These are phyloP conservation scores for Drosophila parabipectinata DNA, from an alignment of 1,140 invertebrate species.

Conservation along the genomic window DNA sequence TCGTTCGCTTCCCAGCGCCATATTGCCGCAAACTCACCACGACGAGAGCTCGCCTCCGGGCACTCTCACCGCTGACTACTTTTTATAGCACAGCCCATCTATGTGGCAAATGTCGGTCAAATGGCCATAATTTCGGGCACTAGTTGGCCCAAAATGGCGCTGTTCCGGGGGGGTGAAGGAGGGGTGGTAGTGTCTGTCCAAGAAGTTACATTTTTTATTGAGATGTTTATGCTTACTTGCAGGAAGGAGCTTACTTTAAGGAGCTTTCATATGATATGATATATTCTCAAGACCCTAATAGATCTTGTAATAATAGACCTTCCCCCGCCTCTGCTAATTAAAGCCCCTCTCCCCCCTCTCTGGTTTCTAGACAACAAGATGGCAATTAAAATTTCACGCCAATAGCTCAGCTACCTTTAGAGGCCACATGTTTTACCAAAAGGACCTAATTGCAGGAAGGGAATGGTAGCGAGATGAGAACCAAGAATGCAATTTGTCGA, in stretches of 20 bases:
- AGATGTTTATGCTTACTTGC: background rate
- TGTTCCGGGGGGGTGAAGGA: background rate
- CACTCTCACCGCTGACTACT: background rate
- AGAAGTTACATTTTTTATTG: background rate
- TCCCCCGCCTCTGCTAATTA: background rate
- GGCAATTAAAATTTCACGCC: constrained; percentile 80
- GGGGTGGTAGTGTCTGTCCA: background rate
- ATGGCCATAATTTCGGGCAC: constrained; percentile 1
- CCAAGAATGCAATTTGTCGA: constrained; percentile 70
- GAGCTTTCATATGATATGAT: too few relatives aligned
- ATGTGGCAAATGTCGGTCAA: constrained; percentile 50
- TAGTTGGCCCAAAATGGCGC: constrained; percentile 1
- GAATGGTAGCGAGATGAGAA: background rate
- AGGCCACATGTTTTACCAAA: constrained; percentile 60
- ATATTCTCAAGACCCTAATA: too few relatives aligned
- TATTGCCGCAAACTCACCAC: constrained; percentile 51
- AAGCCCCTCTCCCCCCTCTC: background rate
- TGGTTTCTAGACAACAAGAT: constrained; percentile 22
- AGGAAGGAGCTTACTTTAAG: too few relatives aligned
- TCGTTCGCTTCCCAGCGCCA: constrained; percentile 61
- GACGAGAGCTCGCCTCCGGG: background rate
- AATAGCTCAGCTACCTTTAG: constrained; percentile 49
- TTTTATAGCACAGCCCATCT: constrained; percentile 28
- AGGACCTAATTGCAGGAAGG: constrained; percentile 66
- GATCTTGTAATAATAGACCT: too few relatives aligned